Evolutionary conservation across 1,140 invertebrate genomes (phyloP).

Genomic region (Rhopalosiphum padi): DNA sequence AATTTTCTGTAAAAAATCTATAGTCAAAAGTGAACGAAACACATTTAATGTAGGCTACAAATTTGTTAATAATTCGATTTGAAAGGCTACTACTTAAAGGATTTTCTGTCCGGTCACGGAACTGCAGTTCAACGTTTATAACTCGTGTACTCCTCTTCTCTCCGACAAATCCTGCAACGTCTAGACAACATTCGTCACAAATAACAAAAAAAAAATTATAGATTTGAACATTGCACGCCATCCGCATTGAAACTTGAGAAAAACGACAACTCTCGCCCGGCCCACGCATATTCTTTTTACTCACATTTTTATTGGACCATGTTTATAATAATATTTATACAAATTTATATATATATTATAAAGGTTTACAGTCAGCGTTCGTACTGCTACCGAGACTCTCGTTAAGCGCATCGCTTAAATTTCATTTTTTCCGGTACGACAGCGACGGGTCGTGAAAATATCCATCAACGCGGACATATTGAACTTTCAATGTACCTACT

Average conservation of each 20-base stretch:
- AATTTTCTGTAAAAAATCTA: too few species aligned
- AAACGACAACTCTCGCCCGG: not conserved
- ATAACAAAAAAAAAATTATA: not conserved
- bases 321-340: not conserved
- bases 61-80: not conserved
- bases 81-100: not conserved
- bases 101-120: not conserved
- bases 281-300: not conserved
- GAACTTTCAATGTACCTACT: not conserved
- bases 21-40: not conserved
- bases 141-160: not conserved
- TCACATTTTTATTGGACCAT: not conserved
- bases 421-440: conserved; percentile 27
- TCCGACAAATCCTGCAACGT: not conserved
- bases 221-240: not conserved
- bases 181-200: not conserved
- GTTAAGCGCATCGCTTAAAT: not conserved
- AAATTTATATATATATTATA: not conserved
- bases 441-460: not conserved
- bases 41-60: not conserved
- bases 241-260: not conserved
- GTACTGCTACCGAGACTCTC: not conserved
- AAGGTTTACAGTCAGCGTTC: not conserved
- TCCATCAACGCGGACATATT: not conserved
- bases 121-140: not conserved